phyloP scores from a whole-genome alignment of 2,888 invertebrate genomes.

The Diploptera punctata region DNA sequence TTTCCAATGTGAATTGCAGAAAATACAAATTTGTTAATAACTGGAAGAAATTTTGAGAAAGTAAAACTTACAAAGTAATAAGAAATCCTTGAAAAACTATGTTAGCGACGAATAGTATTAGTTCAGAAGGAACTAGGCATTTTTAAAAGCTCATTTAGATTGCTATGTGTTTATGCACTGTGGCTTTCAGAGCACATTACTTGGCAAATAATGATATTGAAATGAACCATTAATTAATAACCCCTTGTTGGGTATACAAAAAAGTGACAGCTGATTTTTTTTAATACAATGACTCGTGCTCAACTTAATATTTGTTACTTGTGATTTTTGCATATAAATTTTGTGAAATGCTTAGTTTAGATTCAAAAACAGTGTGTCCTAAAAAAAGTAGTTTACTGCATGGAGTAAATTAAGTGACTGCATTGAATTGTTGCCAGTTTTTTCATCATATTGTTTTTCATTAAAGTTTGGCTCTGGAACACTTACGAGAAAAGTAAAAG shows the following conservation, averaged over 20 bases:
- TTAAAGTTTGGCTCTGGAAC: too few species aligned
- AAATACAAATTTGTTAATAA: too few species aligned
- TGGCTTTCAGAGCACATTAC: neutral
- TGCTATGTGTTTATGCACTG: neutral
- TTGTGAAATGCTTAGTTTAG: neutral
- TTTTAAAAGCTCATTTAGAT: neutral
- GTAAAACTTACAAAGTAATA: too few species aligned
- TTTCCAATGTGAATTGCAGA: too few species aligned
- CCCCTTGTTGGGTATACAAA: neutral
- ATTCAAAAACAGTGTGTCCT: neutral
- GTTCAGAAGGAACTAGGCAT: neutral
- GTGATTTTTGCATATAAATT: conserved; percentile 1
- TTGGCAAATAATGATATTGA: neutral
- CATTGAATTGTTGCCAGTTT: neutral
- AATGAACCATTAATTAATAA: neutral
- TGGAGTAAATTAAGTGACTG: too few species aligned
- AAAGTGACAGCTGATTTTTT: conserved; percentile 13
- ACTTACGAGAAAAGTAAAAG: too few species aligned
- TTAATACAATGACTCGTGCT: conserved; percentile 23
- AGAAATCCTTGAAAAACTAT: too few species aligned
- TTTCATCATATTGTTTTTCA: neutral
- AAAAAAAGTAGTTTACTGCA: too few species aligned
- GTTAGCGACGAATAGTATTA: neutral
- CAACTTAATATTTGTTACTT: conserved; percentile 3
- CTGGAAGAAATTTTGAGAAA: too few species aligned